phyloP scores from a whole-genome alignment of 2,797 vertebrate genomes.

The Halcyon chelicuti region DNA sequence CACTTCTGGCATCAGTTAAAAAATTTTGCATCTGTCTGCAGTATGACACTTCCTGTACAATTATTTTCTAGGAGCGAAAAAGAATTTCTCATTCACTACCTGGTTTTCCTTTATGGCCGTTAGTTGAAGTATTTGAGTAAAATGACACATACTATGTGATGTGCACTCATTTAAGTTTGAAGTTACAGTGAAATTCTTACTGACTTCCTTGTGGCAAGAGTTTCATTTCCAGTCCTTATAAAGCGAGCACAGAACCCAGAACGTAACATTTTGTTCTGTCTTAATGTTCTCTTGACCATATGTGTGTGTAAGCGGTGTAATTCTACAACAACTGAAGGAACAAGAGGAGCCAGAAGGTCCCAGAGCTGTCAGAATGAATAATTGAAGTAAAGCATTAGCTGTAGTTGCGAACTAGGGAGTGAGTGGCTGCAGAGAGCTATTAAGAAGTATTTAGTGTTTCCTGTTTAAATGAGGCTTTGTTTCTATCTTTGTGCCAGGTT shows the following conservation, averaged over 20 bases:
- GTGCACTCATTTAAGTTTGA: not conserved
- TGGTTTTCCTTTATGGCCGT: not conserved
- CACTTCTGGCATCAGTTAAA: not conserved
- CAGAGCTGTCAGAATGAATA: slow-evolving; percentile 3
- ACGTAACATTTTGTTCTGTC: not conserved
- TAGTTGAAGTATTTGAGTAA: not conserved
- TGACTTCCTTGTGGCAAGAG: not conserved
- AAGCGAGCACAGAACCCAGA: not conserved
- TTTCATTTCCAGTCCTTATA: not conserved
- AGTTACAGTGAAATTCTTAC: not conserved
- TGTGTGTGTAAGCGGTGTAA: not conserved
- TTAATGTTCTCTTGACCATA: not conserved
- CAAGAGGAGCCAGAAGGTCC: not conserved
- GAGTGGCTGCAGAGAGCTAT: not conserved
- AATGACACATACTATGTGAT: not conserved
- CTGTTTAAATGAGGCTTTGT: not conserved
- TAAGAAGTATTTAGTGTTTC: not conserved
- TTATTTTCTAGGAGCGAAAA: not conserved
- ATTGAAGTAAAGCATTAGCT: not conserved
- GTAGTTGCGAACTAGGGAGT: not conserved
- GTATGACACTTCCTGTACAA: not conserved
- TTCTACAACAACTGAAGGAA: not conserved
- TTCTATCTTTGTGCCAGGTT: not conserved
- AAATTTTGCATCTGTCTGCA: not conserved
- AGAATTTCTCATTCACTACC: not conserved